Evolutionary conservation across 1,140 invertebrate species (phyloP).

Genomic region (Brachionus asplanchnoidis): DNA sequence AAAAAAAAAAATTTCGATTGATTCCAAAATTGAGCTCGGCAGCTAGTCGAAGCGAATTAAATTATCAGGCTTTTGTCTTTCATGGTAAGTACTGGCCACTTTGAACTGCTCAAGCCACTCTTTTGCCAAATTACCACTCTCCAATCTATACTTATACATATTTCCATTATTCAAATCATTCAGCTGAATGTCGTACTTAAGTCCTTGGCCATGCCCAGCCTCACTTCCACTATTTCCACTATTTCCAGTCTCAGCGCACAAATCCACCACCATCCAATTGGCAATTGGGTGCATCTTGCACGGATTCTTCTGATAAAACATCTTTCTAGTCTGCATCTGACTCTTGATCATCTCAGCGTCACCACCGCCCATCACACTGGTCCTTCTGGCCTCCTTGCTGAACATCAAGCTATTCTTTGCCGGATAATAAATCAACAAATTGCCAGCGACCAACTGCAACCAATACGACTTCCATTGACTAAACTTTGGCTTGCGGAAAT

Average conservation of each 20-base stretch:
- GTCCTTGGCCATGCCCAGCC: no score
- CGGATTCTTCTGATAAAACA: slow-evolving; percentile 28
- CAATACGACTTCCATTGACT: slow-evolving; percentile 39
- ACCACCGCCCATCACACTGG: neutral
- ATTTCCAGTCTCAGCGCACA: no score
- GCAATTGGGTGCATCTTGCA: slow-evolving; percentile 39
- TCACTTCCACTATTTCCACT: no score
- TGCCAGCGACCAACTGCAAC: slow-evolving; percentile 20
- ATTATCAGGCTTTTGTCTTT: slow-evolving; percentile 42
- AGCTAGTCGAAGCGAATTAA: slow-evolving; percentile 14
- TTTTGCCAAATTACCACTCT: neutral
- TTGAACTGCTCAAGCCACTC: slow-evolving; percentile 33
- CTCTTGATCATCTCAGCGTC: neutral
- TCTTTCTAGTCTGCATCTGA: neutral
- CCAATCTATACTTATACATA: slow-evolving; percentile 32
- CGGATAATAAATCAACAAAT: slow-evolving; percentile 26
- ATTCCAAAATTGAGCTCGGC: neutral
- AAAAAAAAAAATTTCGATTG: neutral
- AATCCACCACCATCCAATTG: slow-evolving; percentile 29
- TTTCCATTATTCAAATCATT: slow-evolving; percentile 34
- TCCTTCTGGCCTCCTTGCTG: neutral
- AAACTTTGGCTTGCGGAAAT: slow-evolving; percentile 26
- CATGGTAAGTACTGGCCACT: slow-evolving; percentile 1
- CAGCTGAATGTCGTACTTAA: slow-evolving; percentile 22
- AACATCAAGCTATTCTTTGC: slow-evolving; percentile 6